phyloP scores from a whole-genome alignment of 2,113 vertebrate species.

The Ochotona curzoniae region DNA sequence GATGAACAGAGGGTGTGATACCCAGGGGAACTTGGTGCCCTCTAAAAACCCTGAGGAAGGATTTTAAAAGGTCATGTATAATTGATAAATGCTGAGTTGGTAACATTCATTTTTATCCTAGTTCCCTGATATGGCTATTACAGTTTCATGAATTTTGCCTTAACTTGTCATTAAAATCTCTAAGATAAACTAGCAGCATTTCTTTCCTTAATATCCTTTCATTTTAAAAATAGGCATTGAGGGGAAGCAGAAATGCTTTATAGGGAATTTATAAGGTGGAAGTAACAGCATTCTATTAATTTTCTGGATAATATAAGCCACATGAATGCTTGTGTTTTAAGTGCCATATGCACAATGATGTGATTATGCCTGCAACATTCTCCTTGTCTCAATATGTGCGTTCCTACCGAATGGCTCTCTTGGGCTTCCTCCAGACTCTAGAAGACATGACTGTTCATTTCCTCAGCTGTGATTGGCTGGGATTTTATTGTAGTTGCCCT shows the following conservation, averaged over 20 bases:
- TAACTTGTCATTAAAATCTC: conserved; percentile 53
- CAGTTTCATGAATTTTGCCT: conserved; percentile 31
- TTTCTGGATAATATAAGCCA: background rate
- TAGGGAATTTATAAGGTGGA: conserved; percentile 15
- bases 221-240: conserved; percentile 35
- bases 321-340: background rate
- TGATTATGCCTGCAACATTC: background rate
- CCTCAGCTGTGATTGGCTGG: background rate
- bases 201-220: conserved; percentile 19
- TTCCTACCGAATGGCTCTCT: background rate
- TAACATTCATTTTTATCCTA: conserved; percentile 39
- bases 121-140: conserved; percentile 45
- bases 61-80: conserved; percentile 47
- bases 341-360: background rate
- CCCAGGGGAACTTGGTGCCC: background rate
- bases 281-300: background rate
- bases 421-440: background rate
- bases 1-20: background rate
- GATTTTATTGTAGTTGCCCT: background rate
- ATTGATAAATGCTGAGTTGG: conserved; percentile 34
- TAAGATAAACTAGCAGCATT: conserved; percentile 12
- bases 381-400: background rate
- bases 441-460: background rate
- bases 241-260: background rate
- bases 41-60: background rate